phyloP scores from a whole-genome alignment of 2,113 vertebrate species.

The Pygoscelis adeliae region DNA sequence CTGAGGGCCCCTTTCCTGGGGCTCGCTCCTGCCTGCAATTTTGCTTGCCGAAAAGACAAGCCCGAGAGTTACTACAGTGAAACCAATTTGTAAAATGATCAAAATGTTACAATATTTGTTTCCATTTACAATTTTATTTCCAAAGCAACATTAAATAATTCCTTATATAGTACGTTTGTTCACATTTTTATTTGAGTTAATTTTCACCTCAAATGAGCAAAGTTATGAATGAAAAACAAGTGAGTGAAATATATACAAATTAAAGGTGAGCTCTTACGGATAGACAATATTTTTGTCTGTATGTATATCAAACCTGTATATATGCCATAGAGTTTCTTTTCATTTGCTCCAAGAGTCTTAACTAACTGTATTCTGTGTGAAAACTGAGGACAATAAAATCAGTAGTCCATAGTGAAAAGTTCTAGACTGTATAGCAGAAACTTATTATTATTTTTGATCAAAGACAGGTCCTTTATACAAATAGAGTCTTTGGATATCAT shows the following conservation, averaged over 20 bases:
- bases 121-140: too few species aligned
- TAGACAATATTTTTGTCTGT: too few species aligned
- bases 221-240: too few species aligned
- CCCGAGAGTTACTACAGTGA: too few species aligned
- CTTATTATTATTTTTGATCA: neutral
- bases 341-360: neutral
- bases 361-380: neutral
- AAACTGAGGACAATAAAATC: neutral
- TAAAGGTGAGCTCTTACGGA: neutral
- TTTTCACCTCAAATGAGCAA: too few species aligned
- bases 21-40: accelerated
- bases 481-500: neutral
- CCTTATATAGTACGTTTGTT: too few species aligned
- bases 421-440: neutral
- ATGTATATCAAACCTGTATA: neutral
- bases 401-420: neutral
- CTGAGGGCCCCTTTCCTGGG: neutral
- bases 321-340: neutral
- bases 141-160: too few species aligned
- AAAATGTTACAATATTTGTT: too few species aligned
- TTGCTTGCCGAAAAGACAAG: neutral
- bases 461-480: neutral
- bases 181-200: too few species aligned
- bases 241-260: neutral
- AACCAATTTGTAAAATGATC: too few species aligned